Percentiles rank a stretch among this genome's conserved stretches.
Evolutionary conservation across 2,113 vertebrate genomes (phyloP).

Genomic region (Menidia beryllina): DNA sequence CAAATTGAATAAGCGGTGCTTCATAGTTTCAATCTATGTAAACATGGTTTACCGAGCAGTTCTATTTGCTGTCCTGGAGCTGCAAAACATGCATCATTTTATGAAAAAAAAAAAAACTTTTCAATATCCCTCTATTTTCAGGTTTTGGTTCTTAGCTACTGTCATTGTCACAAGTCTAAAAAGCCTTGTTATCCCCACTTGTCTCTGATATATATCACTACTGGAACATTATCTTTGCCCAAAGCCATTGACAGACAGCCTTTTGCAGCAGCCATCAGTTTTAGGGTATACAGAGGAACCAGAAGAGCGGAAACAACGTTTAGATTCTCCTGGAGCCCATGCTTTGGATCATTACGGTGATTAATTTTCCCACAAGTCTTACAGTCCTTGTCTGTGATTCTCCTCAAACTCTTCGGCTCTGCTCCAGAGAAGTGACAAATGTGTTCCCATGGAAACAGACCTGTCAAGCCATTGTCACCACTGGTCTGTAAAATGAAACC

Average conservation of each 20-base stretch:
- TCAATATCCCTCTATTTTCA: conserved; percentile 43
- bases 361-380: conserved; percentile 62
- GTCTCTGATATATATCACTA: conserved; percentile 35
- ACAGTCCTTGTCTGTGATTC: conserved; percentile 59
- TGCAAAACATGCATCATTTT: conserved; percentile 25
- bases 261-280: conserved; percentile 35
- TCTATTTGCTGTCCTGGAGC: conserved; percentile 18
- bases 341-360: conserved; percentile 72
- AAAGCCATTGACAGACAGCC: conserved; percentile 27
- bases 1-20: conserved; percentile 1
- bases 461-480: conserved; percentile 66
- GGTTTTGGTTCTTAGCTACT: conserved; percentile 47
- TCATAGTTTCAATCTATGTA: conserved; percentile 4
- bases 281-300: conserved; percentile 22
- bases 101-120: conserved; percentile 48
- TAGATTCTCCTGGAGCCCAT: conserved; percentile 29
- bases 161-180: conserved; percentile 41
- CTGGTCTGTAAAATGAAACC: conserved; percentile 67
- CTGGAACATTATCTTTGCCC: conserved; percentile 43
- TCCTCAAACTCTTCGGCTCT: conserved; percentile 50
- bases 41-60: conserved; percentile 25
- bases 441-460: conserved; percentile 80
- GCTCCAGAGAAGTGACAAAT: conserved; percentile 55
- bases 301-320: conserved; percentile 28
- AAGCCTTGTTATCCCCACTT: conserved; percentile 20